These are phyloP conservation scores for Centrocercus urophasianus DNA, from an alignment of 2,113 vertebrate species.

Conservation along the genomic window DNA sequence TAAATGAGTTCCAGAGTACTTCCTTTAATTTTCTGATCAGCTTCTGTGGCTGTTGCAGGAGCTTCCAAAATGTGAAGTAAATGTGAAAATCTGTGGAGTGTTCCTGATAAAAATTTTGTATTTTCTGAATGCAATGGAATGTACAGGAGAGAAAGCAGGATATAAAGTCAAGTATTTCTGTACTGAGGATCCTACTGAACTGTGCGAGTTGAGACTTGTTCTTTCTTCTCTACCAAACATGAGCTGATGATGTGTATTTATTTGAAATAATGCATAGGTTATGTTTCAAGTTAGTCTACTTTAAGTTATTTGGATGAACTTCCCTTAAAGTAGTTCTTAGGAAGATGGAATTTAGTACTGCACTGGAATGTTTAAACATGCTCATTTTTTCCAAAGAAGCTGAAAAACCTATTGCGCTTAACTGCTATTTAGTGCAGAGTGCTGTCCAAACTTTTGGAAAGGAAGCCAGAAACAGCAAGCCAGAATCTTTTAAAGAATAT, in stretches of 20 bases:
- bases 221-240: background rate
- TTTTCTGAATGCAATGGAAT: background rate
- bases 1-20: background rate
- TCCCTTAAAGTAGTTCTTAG: background rate
- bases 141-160: background rate
- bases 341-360: background rate
- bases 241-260: background rate
- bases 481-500: constrained; percentile 10
- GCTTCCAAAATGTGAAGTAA: background rate
- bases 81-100: background rate
- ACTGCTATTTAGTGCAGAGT: background rate
- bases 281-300: background rate
- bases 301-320: background rate
- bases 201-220: background rate
- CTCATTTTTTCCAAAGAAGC: background rate
- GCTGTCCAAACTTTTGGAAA: background rate
- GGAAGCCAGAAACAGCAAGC: constrained; percentile 39
- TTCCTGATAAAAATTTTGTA: background rate
- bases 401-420: constrained; percentile 9
- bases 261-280: background rate
- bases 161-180: background rate
- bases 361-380: background rate
- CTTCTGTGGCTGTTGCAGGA: background rate
- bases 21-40: background rate
- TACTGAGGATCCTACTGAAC: background rate